Conservation (phyloP, 2,888 invertebrate genomes). For the Eupeodes luniger region DNA sequence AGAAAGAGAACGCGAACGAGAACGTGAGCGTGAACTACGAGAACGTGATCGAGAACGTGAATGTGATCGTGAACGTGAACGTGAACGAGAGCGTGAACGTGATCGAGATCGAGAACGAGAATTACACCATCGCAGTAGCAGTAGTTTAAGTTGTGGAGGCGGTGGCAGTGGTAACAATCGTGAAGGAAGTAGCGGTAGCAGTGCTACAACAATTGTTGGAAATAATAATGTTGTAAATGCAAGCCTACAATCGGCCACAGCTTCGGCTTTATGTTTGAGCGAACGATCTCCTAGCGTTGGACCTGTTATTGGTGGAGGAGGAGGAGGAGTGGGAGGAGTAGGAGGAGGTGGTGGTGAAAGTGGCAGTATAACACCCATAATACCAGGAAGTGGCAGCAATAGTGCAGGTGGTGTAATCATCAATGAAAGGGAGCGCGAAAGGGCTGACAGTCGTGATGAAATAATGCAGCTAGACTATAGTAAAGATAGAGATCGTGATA, state of each 20-base stretch:
- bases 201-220: slow-evolving; percentile 80
- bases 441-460: slow-evolving; percentile 84
- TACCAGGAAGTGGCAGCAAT: slow-evolving; percentile 78
- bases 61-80: slow-evolving; percentile 81
- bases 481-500: slow-evolving; percentile 86
- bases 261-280: slow-evolving; percentile 81
- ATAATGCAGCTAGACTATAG: slow-evolving; percentile 84
- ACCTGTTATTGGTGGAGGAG: slow-evolving; percentile 78
- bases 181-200: slow-evolving; percentile 68
- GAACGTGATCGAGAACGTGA: slow-evolving; percentile 79
- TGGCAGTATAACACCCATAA: slow-evolving; percentile 74
- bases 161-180: slow-evolving; percentile 76
- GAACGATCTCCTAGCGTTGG: slow-evolving; percentile 84
- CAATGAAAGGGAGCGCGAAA: slow-evolving; percentile 75
- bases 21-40: slow-evolving; percentile 78
- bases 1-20: slow-evolving; percentile 81
- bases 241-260: slow-evolving; percentile 80
- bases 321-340: slow-evolving; percentile 79
- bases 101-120: slow-evolving; percentile 82
- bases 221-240: slow-evolving; percentile 80
- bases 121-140: slow-evolving; percentile 82
- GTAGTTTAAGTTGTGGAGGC: slow-evolving; percentile 81
- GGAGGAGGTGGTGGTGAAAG: slow-evolving; percentile 79
- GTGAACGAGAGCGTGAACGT: slow-evolving; percentile 78
- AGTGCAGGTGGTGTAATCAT: slow-evolving; percentile 80